Evolutionary conservation across 2,113 vertebrate species (phyloP).

Genomic region (Smithornis capensis): DNA sequence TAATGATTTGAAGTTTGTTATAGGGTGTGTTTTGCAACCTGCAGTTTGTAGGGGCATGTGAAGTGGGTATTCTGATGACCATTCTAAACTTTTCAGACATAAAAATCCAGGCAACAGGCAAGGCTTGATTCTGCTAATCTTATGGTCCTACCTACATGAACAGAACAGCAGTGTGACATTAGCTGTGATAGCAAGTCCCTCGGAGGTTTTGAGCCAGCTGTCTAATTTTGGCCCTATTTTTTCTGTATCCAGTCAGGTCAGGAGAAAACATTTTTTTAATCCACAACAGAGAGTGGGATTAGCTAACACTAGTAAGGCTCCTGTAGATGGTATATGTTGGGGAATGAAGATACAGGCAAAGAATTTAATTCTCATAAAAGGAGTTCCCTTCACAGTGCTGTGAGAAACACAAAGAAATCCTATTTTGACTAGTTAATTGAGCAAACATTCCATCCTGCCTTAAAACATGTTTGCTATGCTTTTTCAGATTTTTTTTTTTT

Average conservation of each 20-base stretch:
- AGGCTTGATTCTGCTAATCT: background rate
- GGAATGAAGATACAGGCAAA: background rate
- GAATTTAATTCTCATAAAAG: constrained; percentile 17
- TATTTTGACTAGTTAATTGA: constrained; percentile 63
- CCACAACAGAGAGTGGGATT: background rate
- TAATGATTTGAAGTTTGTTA: background rate
- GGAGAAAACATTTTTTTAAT: background rate
- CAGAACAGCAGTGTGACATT: background rate
- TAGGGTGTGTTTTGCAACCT: background rate
- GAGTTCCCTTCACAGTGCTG: constrained; percentile 3
- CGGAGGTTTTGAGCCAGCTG: background rate
- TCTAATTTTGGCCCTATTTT: background rate
- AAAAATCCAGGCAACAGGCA: background rate
- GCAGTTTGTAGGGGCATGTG: background rate
- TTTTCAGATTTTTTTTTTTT: constrained; percentile 11
- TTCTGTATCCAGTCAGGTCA: background rate
- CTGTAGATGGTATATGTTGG: background rate
- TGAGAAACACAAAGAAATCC: constrained; percentile 51
- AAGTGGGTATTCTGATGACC: background rate
- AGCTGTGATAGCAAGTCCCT: background rate
- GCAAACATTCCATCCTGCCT: constrained; percentile 63
- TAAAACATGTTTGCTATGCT: constrained; percentile 65
- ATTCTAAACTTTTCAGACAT: background rate
- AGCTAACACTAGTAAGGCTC: background rate
- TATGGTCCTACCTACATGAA: background rate